Evolutionary conservation across 2,113 vertebrate species (phyloP), one percentile per base, ranked within the genome.

Genomic region (Catagonus wagneri): DNA sequence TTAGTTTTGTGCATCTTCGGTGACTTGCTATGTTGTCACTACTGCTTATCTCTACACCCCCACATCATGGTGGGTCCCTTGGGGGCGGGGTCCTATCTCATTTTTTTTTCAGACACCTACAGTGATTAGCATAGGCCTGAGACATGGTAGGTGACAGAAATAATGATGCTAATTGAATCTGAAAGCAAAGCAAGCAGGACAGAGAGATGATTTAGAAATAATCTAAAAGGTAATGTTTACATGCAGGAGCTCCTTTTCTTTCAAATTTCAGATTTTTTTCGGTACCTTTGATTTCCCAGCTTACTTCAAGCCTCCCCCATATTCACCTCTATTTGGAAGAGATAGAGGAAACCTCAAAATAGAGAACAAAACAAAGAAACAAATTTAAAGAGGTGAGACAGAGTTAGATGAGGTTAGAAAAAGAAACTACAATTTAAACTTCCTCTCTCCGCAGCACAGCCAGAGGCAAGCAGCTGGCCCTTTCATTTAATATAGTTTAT

Each of bases 401-500:
- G 1, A 80, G 17, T 85, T 54, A 68, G 54, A 75, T 66, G 68
- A 91, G 23, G 36, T n/a, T 34, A 68, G 89, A 86, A 89, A 90
- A 96, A 88, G 65, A 75, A 75, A 86, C 52, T 75, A 36, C 58
- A 71, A 10, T 75, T 91, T 81, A 89, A 90, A 87, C 68, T 74
- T 83, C 50, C 29, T 36, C 32, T 56, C 32, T 89, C 78, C 50
- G 78, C 50, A 56, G 69, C 60, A 69, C 60, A 90, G 84, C 88
- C 36, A 68, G 84, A 93, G 81, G 58, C 81, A 79, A 89, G 36
- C 56, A 90, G 50, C 61, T 72, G 39, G 39, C 14, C 58, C 29
- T 86, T 96, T 95, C 58, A 91, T 93, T 95, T 95, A 79, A 71
- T 69, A 68, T 34, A 56, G 86, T 68, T 87, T 89, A 76, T 91